A percentile compares a stretch with the other conserved stretches of the same genome.
phyloP scores from a whole-genome alignment of 2,888 invertebrate genomes.

The Seladonia tumulorum region DNA sequence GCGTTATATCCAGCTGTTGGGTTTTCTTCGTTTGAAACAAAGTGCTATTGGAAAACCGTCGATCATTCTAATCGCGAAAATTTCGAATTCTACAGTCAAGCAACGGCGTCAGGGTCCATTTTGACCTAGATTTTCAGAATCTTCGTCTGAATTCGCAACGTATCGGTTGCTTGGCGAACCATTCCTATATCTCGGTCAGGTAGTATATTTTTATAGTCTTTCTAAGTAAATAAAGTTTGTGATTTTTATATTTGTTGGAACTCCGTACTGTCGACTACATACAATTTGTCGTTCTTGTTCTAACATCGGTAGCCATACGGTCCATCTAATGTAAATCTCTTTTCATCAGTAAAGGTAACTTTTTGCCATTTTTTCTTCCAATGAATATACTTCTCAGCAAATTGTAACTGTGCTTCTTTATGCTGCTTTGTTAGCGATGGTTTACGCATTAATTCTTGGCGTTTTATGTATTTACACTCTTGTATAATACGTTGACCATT shows the following conservation, averaged over 20 bases:
- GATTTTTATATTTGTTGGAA: neutral
- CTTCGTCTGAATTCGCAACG: neutral
- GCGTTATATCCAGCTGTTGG: neutral
- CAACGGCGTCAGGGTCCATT: neutral
- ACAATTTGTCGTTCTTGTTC: too few species aligned
- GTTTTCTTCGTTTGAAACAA: neutral
- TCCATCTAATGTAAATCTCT: too few species aligned
- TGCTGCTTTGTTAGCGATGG: too few species aligned
- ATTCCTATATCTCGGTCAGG: neutral
- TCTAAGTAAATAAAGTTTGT: neutral
- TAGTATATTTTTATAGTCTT: neutral
- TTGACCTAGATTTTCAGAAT: neutral
- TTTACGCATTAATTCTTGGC: too few species aligned
- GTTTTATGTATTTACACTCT: too few species aligned
- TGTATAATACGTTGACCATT: too few species aligned
- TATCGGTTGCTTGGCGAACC: neutral
- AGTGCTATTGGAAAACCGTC: neutral
- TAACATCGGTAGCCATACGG: too few species aligned
- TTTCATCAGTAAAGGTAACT: too few species aligned
- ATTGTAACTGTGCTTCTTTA: too few species aligned
- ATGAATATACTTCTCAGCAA: too few species aligned
- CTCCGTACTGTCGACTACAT: too few species aligned
- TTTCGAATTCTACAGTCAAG: neutral
- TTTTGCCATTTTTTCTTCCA: too few species aligned
- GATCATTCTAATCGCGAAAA: neutral